Evolutionary conservation across 2,888 invertebrate species (phyloP).

Genomic region (Papilio gigon): DNA sequence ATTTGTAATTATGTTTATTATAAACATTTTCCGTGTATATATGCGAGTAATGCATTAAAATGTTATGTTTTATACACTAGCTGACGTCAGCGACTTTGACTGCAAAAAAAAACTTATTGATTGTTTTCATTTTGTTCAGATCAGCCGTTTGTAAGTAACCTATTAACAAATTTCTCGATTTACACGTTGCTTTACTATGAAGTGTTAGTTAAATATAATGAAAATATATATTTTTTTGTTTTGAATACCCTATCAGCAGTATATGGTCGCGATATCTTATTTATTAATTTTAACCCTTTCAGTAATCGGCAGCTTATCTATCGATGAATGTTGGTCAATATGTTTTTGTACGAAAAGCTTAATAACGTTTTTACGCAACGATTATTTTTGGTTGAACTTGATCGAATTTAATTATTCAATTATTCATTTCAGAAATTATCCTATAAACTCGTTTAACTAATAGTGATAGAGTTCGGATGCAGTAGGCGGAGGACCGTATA

Average conservation of each 20-base stretch:
- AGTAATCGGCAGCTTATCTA: constrained; percentile 7
- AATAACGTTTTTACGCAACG: neutral
- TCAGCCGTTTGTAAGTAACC: neutral
- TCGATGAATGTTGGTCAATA: constrained; percentile 6
- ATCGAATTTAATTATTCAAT: too few relatives aligned
- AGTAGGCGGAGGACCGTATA: too few relatives aligned
- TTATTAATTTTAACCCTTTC: neutral
- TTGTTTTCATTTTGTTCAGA: neutral
- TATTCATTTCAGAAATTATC: too few relatives aligned
- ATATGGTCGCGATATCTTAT: neutral
- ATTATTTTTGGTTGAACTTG: neutral
- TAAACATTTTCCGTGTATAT: constrained; percentile 17
- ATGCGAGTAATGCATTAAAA: too few relatives aligned
- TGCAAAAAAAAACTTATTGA: neutral
- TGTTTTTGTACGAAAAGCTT: constrained; percentile 3
- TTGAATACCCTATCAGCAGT: neutral
- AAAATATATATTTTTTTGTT: neutral
- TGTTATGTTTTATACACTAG: too few relatives aligned
- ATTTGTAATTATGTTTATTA: neutral
- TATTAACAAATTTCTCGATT: neutral
- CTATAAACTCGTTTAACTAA: too few relatives aligned
- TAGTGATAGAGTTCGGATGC: too few relatives aligned
- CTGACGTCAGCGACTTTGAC: too few relatives aligned
- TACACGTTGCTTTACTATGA: neutral
- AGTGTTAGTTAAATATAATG: neutral